Evolutionary conservation across 2,113 vertebrate species (phyloP).

Genomic region (Oryzias celebensis): DNA sequence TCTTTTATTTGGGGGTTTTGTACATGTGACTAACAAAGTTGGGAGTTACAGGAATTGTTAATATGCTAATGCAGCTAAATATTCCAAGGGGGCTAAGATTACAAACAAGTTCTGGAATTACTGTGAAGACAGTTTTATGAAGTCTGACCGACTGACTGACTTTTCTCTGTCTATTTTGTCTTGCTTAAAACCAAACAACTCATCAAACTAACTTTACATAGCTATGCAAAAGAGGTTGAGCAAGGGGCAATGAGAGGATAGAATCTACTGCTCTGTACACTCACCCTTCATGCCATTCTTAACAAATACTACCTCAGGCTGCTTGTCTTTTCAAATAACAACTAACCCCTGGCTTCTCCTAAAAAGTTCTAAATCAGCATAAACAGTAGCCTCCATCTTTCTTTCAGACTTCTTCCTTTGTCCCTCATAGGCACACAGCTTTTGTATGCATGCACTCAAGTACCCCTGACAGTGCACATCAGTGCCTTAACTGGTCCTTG

Average conservation of each 20-base stretch:
- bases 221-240: slow-evolving; percentile 2
- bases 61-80: no score
- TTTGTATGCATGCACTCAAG: slow-evolving; percentile 17
- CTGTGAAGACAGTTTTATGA: no score
- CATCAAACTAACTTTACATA: not conserved
- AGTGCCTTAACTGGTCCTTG: slow-evolving; percentile 35
- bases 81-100: not conserved
- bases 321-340: slow-evolving; percentile 36
- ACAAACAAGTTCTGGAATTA: no score
- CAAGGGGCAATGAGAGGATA: slow-evolving; percentile 10
- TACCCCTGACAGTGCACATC: slow-evolving; percentile 36
- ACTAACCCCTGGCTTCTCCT: slow-evolving; percentile 12
- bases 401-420: not conserved
- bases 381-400: slow-evolving; percentile 30
- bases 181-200: slow-evolving; percentile 1
- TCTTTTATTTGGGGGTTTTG: no score
- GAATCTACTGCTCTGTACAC: slow-evolving; percentile 25
- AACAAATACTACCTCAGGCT: slow-evolving; percentile 36
- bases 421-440: not conserved
- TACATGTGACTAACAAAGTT: no score
- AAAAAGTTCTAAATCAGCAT: slow-evolving; percentile 39
- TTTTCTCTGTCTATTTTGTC: not conserved
- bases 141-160: not conserved
- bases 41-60: no score
- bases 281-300: slow-evolving; percentile 39